Evolutionary conservation across 2,113 vertebrate species (phyloP).

Genomic region (Lepidiolamprologus cunningtoni): DNA sequence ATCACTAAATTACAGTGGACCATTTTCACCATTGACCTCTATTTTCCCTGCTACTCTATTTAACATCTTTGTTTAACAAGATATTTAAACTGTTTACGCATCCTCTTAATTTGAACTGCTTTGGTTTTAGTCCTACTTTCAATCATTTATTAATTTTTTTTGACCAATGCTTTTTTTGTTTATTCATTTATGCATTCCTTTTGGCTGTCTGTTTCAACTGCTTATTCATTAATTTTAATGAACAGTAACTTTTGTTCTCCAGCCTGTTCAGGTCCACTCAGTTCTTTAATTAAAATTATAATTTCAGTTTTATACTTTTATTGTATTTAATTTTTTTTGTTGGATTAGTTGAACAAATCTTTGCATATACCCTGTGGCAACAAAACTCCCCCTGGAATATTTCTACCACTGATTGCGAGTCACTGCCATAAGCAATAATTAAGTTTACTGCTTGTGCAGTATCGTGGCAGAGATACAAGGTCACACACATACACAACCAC

Average conservation of each 20-base stretch:
- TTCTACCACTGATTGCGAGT: neutral
- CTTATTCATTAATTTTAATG: neutral
- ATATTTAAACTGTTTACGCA: neutral
- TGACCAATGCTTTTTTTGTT: neutral
- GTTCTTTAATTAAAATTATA: neutral
- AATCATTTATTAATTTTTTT: neutral
- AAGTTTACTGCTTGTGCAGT: neutral
- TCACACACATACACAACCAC: neutral
- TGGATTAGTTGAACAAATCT: neutral
- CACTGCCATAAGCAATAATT: neutral
- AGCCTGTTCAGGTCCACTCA: neutral
- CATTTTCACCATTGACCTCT: neutral
- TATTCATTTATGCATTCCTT: neutral
- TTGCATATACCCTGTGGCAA: neutral
- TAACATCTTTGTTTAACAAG: neutral
- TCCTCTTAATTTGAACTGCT: neutral
- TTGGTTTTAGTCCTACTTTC: neutral
- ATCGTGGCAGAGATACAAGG: neutral
- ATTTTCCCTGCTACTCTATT: neutral
- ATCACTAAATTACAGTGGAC: neutral
- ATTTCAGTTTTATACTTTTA: neutral
- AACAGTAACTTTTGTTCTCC: neutral
- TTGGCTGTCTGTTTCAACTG: neutral
- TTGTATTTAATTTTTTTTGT: fast-evolving
- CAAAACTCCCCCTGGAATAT: neutral